Percentiles rank a stretch among this genome's conserved stretches.
Conservation (phyloP, 1,140 invertebrate genomes). For the Bactericera cockerelli region DNA sequence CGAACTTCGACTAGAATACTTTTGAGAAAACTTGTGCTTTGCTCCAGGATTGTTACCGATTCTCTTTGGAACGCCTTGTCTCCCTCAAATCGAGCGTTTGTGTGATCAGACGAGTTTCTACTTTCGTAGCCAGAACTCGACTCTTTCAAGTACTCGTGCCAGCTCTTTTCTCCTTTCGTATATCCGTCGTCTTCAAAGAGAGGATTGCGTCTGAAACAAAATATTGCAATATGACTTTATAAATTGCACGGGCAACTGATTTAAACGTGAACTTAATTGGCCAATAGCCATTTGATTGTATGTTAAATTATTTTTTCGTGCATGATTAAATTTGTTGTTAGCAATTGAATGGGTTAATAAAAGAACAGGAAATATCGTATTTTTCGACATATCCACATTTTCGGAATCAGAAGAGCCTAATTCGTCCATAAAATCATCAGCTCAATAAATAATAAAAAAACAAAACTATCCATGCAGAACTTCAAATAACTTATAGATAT, state of each 20-base stretch:
- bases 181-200: constrained; percentile 16
- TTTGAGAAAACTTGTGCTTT: constrained; percentile 7
- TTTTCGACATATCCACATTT: no score
- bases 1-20: constrained; percentile 6
- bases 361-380: no score
- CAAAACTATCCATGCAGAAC: no score
- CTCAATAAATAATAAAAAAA: no score
- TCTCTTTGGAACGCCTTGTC: constrained; percentile 1
- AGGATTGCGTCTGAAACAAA: constrained; percentile 19
- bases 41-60: constrained; percentile 12
- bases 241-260: not conserved
- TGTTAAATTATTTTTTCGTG: no score
- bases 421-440: no score
- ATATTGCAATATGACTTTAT: not conserved
- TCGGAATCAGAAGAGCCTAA: no score
- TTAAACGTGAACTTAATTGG: no score
- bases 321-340: no score
- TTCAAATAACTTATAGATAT: no score
- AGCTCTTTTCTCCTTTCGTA: not conserved
- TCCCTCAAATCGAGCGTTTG: not conserved
- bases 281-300: no score
- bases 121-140: constrained; percentile 20
- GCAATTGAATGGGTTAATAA: no score
- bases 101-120: not conserved
- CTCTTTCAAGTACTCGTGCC: not conserved